Base-by-base conservation (phyloP, 2,797 vertebrate genomes). In the Eurystomus glaucurus region DNA sequence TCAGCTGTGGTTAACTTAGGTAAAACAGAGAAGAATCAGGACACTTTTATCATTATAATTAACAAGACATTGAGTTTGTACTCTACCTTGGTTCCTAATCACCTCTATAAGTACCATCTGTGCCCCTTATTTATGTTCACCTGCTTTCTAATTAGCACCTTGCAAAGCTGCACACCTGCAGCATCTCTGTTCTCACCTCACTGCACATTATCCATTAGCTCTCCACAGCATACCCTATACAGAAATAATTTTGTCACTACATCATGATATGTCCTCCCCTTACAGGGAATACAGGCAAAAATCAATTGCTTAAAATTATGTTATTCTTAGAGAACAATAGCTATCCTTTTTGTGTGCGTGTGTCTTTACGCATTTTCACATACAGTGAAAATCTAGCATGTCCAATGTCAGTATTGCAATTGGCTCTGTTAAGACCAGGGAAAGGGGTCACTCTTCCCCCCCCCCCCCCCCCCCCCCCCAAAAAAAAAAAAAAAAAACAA, bases 121-220 rank as follows among this genome's bases (percentile, higher is more conserved):
- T 77, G 48, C 50, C 70, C 51, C 68, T 91, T 62, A 58, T 46
- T 91, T 66, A 55, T 35, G 39, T 41, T 85, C 77, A 62, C 55
- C 62, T 85, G 70, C 54, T 82, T 76, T 85, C 65, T 93, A 96
- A 93, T 93, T 77, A 87, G 54, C 81, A 60, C 55, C 64, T 94
- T 62, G 46, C 61, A 79, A 74, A 69, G 60, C 84, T 69, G 50
- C 48, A 35, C 90, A 92, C 78, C 93, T 92, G 80, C 66, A 89
- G 83, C 45, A 55, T 54, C 39, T 95, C 81, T 60, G 18, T 62
- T 92, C 74, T 77, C 81, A 41, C 60, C 52, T 74, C 66, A 33
- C 19, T 48, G 39, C 28, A 20, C 29, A 16, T 51, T 35, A 41
- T 18, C 19, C 39, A 66, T 76, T 52, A 66, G 31, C 54, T 76